Evolutionary conservation across 2,797 vertebrate species (phyloP), one percentile per base, ranked within the genome.

Genomic region (Clamator glandarius): DNA sequence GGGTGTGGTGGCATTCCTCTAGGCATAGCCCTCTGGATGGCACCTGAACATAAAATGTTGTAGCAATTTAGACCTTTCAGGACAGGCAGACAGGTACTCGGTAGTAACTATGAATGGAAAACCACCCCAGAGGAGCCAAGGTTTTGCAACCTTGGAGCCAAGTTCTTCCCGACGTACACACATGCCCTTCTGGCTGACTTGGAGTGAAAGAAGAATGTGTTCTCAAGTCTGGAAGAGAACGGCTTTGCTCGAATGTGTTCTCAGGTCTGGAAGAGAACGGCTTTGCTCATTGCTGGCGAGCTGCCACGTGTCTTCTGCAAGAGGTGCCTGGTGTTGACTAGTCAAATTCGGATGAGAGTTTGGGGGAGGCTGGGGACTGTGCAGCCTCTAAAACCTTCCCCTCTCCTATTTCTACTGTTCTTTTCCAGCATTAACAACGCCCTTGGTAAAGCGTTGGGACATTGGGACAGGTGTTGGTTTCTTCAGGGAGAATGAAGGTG

Each of bases 241-340:
- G 26, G 68, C 84, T 87, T 77, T 89, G 87, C 84, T 93, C 63
- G 76, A 74, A 33, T 28, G 39, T 61, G 84, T 91, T 84, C 79
- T 66, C 11, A 4, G 46, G 66, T 80, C 36, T 52, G 76, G 76
- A 84, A 86, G 55, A 59, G 69, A 92, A 94, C 0, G 26, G 68
- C 84, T 87, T 77, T 89, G 87, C 84, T 93, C 63, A 39, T 87
- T n/a, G 2, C 61, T 80, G 87, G 86, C 92, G 92, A 48, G 17
- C 48, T 89, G 87, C 92, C 85, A 63, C 5, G 7, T 83, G 89
- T 74, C 75, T 67, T 90, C 63, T 82, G n/a, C 7, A 7, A 90
- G 84, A 75, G 46, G 78, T 89, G 94, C 87, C 93, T 93, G 93
- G 89, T 0, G 68, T 94, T 93, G 92, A 95, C 81, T 84, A 42